These are phyloP conservation scores for Bufo bufo DNA, from an alignment of 2,113 vertebrate species.

Conservation along the genomic window DNA sequence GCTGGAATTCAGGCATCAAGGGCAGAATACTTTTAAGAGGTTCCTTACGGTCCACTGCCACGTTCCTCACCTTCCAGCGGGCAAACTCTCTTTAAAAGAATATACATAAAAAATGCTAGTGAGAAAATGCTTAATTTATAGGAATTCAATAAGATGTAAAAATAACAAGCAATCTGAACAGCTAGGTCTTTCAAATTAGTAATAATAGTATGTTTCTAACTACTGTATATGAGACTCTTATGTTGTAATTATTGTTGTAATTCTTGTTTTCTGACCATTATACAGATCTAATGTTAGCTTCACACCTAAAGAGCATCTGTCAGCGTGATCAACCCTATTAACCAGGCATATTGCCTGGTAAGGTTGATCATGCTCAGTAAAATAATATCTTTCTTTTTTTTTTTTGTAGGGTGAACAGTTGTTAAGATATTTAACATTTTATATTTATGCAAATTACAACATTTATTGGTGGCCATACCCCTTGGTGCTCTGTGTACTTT, in stretches of 20 bases:
- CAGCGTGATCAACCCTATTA: too few relatives aligned
- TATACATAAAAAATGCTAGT: background rate
- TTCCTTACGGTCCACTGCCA: conserved; percentile 94
- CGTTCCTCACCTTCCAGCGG: conserved; percentile 99
- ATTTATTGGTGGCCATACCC: too few relatives aligned
- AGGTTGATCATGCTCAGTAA: too few relatives aligned
- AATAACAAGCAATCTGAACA: background rate
- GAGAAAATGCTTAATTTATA: background rate
- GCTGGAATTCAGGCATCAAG: conserved; percentile 98
- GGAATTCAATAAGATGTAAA: background rate
- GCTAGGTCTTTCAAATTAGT: background rate
- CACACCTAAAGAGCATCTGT: too few relatives aligned
- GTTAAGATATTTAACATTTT: too few relatives aligned
- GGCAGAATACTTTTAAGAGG: conserved; percentile 91
- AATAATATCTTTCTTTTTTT: too few relatives aligned
- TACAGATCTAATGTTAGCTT: too few relatives aligned
- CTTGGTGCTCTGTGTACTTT: too few relatives aligned
- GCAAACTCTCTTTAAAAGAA: conserved; percentile 90
- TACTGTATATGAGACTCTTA: background rate
- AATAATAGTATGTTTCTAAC: background rate
- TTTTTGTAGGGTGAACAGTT: too few relatives aligned
- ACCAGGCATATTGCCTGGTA: too few relatives aligned
- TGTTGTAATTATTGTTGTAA: background rate
- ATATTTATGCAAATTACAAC: too few relatives aligned
- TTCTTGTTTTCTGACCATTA: too few relatives aligned